These are phyloP conservation scores for Cephus runcator DNA, from an alignment of 2,888 invertebrate genomes.

Conservation along the genomic window DNA sequence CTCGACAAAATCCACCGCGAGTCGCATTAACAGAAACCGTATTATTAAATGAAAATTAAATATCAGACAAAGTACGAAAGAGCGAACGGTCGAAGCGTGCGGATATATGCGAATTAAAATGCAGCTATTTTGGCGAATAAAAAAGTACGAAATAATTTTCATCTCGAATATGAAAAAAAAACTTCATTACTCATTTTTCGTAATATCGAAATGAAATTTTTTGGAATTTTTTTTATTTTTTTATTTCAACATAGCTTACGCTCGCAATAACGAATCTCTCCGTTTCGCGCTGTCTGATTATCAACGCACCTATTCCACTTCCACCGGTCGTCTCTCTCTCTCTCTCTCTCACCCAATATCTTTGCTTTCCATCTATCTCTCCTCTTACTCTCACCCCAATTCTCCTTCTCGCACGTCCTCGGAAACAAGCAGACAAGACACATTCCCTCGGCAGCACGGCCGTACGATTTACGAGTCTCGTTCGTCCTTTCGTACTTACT, in stretches of 20 bases:
- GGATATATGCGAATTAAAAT: background rate
- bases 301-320: background rate
- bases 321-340: background rate
- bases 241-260: background rate
- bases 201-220: background rate
- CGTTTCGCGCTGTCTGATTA: background rate
- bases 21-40: background rate
- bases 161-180: no score
- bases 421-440: background rate
- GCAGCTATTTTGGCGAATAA: background rate
- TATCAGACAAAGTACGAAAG: background rate
- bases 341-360: background rate
- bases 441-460: background rate
- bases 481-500: background rate
- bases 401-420: background rate
- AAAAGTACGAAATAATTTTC: background rate
- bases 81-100: background rate
- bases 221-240: background rate
- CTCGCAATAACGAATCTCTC: background rate
- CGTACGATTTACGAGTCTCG: slow-evolving; percentile 1
- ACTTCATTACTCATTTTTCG: no score
- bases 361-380: background rate
- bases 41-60: background rate
- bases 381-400: background rate
- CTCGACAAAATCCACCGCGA: no score